phyloP scores from a whole-genome alignment of 2,888 invertebrate species.

The Drosophila vallismaia region DNA sequence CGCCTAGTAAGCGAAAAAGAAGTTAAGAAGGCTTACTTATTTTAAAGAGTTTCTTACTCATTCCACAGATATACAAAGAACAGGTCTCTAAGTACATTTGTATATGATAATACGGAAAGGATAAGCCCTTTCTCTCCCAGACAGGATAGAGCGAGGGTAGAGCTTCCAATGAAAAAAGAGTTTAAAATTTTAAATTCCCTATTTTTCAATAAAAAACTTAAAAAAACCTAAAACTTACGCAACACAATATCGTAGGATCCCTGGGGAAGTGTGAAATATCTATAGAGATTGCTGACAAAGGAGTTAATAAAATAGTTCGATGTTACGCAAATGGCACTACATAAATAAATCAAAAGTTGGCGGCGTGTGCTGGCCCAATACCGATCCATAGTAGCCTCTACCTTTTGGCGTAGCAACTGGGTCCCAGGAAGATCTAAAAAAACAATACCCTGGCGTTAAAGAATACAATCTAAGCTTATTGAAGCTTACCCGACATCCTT shows the following conservation, averaged over 20 bases:
- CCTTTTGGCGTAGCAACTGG: conserved; percentile 52
- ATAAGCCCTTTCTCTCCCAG: conserved; percentile 72
- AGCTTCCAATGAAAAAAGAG: conserved; percentile 38
- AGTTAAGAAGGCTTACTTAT: not conserved
- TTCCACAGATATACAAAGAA: conserved; percentile 57
- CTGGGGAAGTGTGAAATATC: conserved; percentile 30
- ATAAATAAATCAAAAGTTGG: conserved; percentile 69
- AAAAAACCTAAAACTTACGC: conserved; percentile 60
- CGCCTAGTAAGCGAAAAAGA: conserved; percentile 51
- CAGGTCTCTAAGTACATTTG: conserved; percentile 61
- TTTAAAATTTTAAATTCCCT: too few species aligned
- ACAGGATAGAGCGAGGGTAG: conserved; percentile 68
- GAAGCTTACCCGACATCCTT: conserved; percentile 38
- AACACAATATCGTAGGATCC: conserved; percentile 53
- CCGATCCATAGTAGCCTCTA: conserved; percentile 57
- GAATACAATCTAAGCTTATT: too few species aligned
- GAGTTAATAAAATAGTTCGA: conserved; percentile 67
- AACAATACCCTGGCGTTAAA: not conserved
- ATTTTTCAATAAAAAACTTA: too few species aligned
- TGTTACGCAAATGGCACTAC: conserved; percentile 48
- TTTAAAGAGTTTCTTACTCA: conserved; percentile 56
- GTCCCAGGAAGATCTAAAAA: conserved; percentile 62
- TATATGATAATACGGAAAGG: conserved; percentile 73
- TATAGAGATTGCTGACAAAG: conserved; percentile 62
- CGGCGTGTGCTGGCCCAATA: conserved; percentile 67